Evolutionary conservation across 2,113 vertebrate species (phyloP).

Genomic region (Anarhynchus alexandrinus): DNA sequence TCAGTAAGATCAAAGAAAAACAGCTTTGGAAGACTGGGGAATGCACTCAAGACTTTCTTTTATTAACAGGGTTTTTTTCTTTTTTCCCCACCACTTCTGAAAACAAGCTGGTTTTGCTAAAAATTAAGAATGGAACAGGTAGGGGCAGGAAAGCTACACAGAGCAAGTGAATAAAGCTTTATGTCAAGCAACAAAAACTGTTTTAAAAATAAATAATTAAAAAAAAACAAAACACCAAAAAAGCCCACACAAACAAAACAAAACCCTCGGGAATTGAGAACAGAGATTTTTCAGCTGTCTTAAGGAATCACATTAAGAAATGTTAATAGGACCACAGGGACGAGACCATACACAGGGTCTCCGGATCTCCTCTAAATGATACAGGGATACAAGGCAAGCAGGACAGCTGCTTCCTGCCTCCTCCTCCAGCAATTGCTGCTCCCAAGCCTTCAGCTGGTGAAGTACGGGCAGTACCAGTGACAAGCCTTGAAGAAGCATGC

Average conservation of each 20-base stretch:
- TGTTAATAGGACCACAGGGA: neutral
- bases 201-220: neutral
- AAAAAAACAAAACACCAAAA: too few species aligned
- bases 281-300: neutral
- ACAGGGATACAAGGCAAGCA: neutral
- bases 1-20: neutral
- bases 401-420: neutral
- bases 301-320: neutral
- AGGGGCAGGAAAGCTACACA: neutral
- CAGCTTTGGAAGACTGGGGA: neutral
- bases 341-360: neutral
- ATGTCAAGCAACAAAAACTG: neutral
- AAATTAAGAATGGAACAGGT: neutral
- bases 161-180: neutral
- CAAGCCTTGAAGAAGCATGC: neutral
- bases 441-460: rapidly evolving
- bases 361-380: too few species aligned
- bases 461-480: neutral
- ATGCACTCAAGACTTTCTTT: neutral
- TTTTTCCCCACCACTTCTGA: neutral
- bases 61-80: neutral
- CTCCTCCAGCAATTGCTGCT: neutral
- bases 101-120: neutral
- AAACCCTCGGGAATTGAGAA: neutral
- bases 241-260: neutral